These are phyloP conservation scores for Rhinophrynus dorsalis DNA, from an alignment of 2,797 vertebrate genomes.

Conservation along the genomic window DNA sequence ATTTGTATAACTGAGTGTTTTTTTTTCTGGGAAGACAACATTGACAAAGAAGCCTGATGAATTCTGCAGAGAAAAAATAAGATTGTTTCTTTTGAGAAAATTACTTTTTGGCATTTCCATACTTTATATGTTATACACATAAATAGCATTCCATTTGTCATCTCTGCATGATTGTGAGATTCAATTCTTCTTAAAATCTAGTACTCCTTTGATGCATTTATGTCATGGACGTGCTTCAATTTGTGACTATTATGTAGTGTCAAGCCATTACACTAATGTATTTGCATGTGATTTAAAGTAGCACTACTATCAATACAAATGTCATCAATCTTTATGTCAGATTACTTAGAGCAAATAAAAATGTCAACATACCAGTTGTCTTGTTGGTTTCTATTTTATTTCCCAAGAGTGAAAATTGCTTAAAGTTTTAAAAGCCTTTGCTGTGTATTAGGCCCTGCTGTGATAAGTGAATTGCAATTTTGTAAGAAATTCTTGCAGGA, in stretches of 20 bases:
- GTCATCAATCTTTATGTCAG: constrained; percentile 48
- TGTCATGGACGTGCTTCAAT: constrained; percentile 36
- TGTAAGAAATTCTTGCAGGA: constrained; percentile 23
- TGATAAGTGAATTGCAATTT: constrained; percentile 46
- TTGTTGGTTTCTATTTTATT: constrained; percentile 37
- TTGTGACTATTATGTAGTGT: constrained; percentile 34
- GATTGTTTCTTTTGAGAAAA: constrained; percentile 53
- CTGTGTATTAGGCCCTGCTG: constrained; percentile 34
- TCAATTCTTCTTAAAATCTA: constrained; percentile 39
- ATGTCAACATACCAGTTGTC: constrained; percentile 42
- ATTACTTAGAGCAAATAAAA: constrained; percentile 48
- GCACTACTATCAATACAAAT: constrained; percentile 38
- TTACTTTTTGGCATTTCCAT: constrained; percentile 47
- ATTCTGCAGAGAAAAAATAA: constrained; percentile 50
- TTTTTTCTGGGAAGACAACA: background rate
- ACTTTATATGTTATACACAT: constrained; percentile 51
- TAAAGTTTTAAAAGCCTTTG: constrained; percentile 41
- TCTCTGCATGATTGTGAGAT: constrained; percentile 46
- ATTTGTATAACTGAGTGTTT: background rate
- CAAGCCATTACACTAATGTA: constrained; percentile 43
- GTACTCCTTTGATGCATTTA: constrained; percentile 15
- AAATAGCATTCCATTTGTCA: constrained; percentile 54
- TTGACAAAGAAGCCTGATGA: constrained; percentile 36
- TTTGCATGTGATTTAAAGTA: constrained; percentile 43
- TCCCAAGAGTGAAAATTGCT: constrained; percentile 26